Base-by-base conservation (phyloP, 2,113 vertebrate genomes). In the Dinomys branickii region DNA sequence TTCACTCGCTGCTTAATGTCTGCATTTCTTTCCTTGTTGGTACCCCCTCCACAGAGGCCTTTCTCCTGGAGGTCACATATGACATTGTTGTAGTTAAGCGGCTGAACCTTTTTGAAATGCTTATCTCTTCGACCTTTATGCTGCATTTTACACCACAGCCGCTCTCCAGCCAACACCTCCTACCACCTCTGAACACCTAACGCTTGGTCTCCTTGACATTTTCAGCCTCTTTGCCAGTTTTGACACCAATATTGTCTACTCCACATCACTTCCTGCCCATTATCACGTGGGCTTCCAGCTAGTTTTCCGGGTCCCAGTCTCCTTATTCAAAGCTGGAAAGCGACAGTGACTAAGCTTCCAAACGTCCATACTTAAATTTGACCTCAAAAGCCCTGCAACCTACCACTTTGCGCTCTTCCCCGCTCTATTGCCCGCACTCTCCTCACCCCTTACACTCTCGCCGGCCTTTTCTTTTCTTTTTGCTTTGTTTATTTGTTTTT, bases 201-300 rank as follows among this genome's bases (percentile, higher is more conserved):
- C 83, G 54, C n/a, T 94, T 63, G n/a, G 67, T 94, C 35, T 69
- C 58, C 13, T 50, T 95, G 91, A 61, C 89, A 95, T 96, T 97
- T 96, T 94, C 56, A 14, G 89, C 26, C 94, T 94, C 28, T 67
- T 93, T 95, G 69, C 69, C 89, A 87, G 86, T 77, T 16, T 84
- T 93, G 56, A 44, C 65, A 75, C 44, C 84, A 91, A 59, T 16
- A 75, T 85, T 78, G 38, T 59, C 69, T 81, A 94, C 38, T 82
- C 85, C 59, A 47, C 28, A 81, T 88, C 50, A 88, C 47, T 81
- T 86, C 73, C 20, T 81, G 75, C 26, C 26, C 61, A 54, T 38
- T 91, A 94, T 90, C 87, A 92, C 10, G 2, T n/a, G 92, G 73
- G 41, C 50, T 87, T 97, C 56, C 61, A 81, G 50, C 38, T 96